Base-by-base conservation (phyloP, 2,888 invertebrate species). In the Steinernema scapterisci region DNA sequence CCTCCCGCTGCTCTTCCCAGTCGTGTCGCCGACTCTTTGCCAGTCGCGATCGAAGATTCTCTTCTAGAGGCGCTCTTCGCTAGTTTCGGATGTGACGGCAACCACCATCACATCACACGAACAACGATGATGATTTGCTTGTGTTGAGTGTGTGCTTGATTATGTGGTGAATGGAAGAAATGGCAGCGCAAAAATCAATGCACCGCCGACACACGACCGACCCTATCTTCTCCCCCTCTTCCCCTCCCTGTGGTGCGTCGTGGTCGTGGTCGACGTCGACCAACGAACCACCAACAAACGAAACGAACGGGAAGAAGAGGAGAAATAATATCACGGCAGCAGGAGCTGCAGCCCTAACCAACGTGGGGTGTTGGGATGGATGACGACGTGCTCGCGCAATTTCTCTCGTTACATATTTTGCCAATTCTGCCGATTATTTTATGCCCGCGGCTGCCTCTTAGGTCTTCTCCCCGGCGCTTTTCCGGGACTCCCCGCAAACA, bases 101-200 rank as follows among this genome's bases (percentile, higher is more conserved):
- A 48, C 48, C 48, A 48, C 48, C 48, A 48, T 16, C 48, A 48
- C 38, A 38, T n/a, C n/a, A n/a, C n/a, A n/a, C n/a, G n/a, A n/a
- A n/a, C n/a, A n/a, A n/a, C 38, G 38, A 38, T 38, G 38, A 48
- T 48, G 48, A 48, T 19, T 63, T 63, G 31, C 63, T 25, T 63
- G 63, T 63, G 63, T 63, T 63, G 25, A 63, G 63, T 63, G 63
- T 63, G 63, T 25, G 25, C 63, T 63, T 63, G 63, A 63, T 63
- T 63, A 63, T 63, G 25, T 63, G 21, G 38, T 31, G 27, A 38
- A 38, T 31, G 38, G 63, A 63, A 63, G 63, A 63, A 63, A 63
- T 25, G 63, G 63, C 63, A 63, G 63, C 63, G 63, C 63, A 63
- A 63, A 63, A 63, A 63, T 63, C 63, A 63, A 63, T 63, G 63